Conservation (phyloP, 2,888 invertebrate genomes). For the Acrobasis suavella region DNA sequence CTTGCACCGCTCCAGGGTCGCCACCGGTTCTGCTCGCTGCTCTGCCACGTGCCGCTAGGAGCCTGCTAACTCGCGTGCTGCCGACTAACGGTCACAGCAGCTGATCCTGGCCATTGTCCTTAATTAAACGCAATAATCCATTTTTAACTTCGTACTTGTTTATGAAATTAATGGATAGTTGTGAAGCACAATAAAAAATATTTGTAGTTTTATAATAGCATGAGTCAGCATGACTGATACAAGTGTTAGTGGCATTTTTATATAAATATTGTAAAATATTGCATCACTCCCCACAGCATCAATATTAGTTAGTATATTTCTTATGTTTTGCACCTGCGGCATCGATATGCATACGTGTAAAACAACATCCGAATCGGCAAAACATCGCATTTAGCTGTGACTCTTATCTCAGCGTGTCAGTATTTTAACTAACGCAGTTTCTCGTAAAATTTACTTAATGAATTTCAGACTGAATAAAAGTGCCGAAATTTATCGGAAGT, state of each 20-base stretch:
- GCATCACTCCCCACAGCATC: not conserved
- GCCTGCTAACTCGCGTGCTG: conserved; percentile 58
- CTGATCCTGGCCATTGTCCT: conserved; percentile 65
- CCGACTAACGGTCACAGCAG: conserved; percentile 68
- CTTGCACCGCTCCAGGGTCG: too few species aligned
- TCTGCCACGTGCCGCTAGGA: conserved; percentile 17
- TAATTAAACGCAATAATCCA: conserved; percentile 64
- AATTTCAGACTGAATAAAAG: not conserved
- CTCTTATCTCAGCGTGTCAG: not conserved
- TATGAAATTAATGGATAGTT: conserved; percentile 32
- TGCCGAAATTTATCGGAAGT: not conserved
- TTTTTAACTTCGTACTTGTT: conserved; percentile 40
- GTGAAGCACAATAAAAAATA: conserved; percentile 27
- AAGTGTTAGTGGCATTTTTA: not conserved
- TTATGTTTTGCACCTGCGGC: not conserved
- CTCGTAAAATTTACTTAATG: not conserved
- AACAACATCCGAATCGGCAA: not conserved
- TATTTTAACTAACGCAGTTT: not conserved
- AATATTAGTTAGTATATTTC: not conserved
- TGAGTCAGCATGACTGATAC: not conserved
- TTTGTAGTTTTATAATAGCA: not conserved
- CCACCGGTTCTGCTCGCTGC: conserved; percentile 9
- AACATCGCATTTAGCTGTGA: not conserved
- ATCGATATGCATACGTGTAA: too few species aligned
- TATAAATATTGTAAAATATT: not conserved